Conservation (phyloP, 2,797 vertebrate species). For the Phataginus tricuspis region DNA sequence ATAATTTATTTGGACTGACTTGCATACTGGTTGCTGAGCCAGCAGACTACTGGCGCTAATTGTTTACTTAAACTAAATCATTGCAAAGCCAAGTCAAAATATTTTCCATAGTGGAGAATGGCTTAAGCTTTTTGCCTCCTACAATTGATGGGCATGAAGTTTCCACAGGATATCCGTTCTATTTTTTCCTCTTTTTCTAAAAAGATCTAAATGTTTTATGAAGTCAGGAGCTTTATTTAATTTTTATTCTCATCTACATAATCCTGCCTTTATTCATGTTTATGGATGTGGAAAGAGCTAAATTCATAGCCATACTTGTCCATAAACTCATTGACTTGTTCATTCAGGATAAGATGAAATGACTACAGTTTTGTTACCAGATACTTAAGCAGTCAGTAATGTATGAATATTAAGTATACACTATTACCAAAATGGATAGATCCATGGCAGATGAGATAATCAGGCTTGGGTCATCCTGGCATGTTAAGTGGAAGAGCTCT, state of each 20-base stretch:
- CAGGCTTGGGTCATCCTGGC: neutral
- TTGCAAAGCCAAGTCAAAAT: constrained; percentile 73
- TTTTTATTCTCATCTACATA: constrained; percentile 49
- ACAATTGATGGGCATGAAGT: neutral
- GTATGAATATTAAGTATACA: neutral
- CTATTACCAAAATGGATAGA: neutral
- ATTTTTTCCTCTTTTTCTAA: constrained; percentile 45
- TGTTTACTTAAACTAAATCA: constrained; percentile 74
- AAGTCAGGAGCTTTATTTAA: constrained; percentile 34
- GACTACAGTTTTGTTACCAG: neutral
- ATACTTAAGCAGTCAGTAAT: constrained; percentile 4
- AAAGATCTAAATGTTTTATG: constrained; percentile 14
- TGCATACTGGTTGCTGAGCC: constrained; percentile 82
- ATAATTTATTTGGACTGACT: constrained; percentile 88
- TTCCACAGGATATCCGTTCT: constrained; percentile 42
- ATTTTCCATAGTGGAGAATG: constrained; percentile 62
- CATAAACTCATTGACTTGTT: constrained; percentile 41
- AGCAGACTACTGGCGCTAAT: constrained; percentile 77
- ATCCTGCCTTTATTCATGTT: constrained; percentile 45
- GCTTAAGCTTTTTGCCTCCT: constrained; percentile 58
- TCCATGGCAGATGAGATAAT: neutral
- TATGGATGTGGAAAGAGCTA: constrained; percentile 38
- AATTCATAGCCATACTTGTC: constrained; percentile 23
- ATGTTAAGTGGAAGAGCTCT: neutral
- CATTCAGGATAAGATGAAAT: constrained; percentile 35